phyloP scores from a whole-genome alignment of 64 coral and sea anemone species.

The Cladopsammia gracilis region DNA sequence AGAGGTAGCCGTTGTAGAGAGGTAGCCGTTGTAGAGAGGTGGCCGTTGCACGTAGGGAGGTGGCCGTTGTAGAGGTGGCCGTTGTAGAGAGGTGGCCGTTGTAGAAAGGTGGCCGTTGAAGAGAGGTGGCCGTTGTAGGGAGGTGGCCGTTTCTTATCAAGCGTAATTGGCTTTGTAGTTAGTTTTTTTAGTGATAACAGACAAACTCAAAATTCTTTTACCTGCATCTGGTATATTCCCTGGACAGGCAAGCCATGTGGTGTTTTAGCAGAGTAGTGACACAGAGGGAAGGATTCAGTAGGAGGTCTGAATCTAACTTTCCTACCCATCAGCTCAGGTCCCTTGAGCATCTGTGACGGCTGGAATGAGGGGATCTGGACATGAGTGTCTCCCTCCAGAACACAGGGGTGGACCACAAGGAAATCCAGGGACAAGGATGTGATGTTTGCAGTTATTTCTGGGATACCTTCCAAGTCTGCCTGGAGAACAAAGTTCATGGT shows the following conservation, averaged over 20 bases:
- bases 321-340: constrained; percentile 57
- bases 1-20: no score
- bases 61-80: no score
- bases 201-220: neutral
- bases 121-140: no score
- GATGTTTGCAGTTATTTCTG: constrained; percentile 91
- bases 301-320: constrained; percentile 89
- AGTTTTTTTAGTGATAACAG: no score
- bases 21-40: no score
- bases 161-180: no score
- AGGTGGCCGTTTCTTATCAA: no score
- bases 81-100: no score
- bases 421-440: constrained; percentile 78
- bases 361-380: constrained; percentile 64
- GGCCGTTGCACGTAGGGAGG: no score
- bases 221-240: constrained; percentile 95
- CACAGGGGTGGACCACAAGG: constrained; percentile 93
- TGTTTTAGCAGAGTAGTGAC: constrained; percentile 86
- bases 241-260: constrained; percentile 78
- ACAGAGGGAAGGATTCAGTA: constrained; percentile 81
- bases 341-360: constrained; percentile 49
- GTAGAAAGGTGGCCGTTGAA: no score
- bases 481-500: constrained; percentile 25
- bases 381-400: constrained; percentile 87
- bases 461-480: constrained; percentile 97